Evolutionary conservation across 2,888 invertebrate species (phyloP).

Genomic region (Cosmorhoe ocellata): DNA sequence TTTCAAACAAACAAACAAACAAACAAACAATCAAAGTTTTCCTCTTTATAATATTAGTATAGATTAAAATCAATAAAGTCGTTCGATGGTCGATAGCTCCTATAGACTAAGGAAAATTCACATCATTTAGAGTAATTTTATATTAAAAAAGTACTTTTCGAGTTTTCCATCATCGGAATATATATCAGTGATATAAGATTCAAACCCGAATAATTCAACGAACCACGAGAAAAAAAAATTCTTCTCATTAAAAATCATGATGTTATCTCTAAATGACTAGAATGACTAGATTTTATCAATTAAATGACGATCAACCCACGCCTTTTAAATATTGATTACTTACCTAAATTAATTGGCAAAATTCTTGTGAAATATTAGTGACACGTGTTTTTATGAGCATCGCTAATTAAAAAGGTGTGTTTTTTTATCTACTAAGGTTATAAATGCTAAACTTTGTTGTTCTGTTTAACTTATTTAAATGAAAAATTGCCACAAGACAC

Average conservation of each 20-base stretch:
- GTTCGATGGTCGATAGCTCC: conserved; percentile 16
- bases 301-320: conserved; percentile 30
- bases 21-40: no score
- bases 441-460: no score
- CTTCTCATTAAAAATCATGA: conserved; percentile 16
- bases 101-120: conserved; percentile 12
- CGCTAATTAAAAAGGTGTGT: conserved; percentile 18
- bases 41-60: no score
- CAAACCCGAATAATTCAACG: no score
- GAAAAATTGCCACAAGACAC: no score
- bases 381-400: conserved; percentile 9
- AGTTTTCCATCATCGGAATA: no score
- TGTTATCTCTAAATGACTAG: conserved; percentile 18
- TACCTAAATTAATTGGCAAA: conserved; percentile 17
- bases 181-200: no score
- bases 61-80: conserved; percentile 20
- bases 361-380: conserved; percentile 8
- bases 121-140: no score
- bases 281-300: conserved; percentile 23
- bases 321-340: conserved; percentile 17
- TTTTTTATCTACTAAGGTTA: neutral
- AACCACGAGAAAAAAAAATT: no score
- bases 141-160: no score
- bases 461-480: no score
- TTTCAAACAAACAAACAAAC: no score